Evolutionary conservation across 2,113 vertebrate species (phyloP), one percentile per base, ranked within the genome.

Genomic region (Limanda limanda): DNA sequence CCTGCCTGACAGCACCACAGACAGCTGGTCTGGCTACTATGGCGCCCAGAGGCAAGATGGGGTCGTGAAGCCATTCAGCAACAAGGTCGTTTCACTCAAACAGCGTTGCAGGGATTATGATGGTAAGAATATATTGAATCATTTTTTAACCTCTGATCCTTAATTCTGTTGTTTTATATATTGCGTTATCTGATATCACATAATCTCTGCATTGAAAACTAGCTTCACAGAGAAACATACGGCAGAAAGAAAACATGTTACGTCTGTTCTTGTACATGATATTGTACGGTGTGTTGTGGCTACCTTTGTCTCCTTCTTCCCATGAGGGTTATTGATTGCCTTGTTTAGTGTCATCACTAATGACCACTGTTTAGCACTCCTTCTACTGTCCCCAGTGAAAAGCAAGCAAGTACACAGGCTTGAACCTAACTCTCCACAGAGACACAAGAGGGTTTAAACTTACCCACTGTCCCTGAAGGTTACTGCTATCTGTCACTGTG

Each of bases 41-140:
- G 94, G 94, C 87, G 94, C 95, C 86, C 97, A 96, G 73, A 95
- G 93, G 88, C 85, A 83, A 77, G 97, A 96, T 75, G 93, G 95
- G 1, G 48, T 81, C 76, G 88, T 48, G 88, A 97, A 96, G 81
- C 95, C 95, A 0, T 97, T 97, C 82, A 85, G 86, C 90, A 84
- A 66, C 83, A 97, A 96, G 94, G 95, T 86, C 68, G 76, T 82
- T 75, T 93, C 95, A 58, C 95, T 96, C 65, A 99, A 99, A 90
- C 96, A 96, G 79, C 96, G 98, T 71, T 99, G 98, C 94, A 94
- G 97, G 74, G 97, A 99, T 93, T 99, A 99, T 21, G 98, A 99
- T 65, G 98, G 98, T 99, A 95, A 90, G 92, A 55, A 35, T 11
- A 1, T 12, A 35, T 0, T 2, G 5, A 57, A 56, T 68, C 15